These are phyloP conservation scores for Microtus oregoni DNA, from an alignment of 2,113 vertebrate species.

Conservation along the genomic window DNA sequence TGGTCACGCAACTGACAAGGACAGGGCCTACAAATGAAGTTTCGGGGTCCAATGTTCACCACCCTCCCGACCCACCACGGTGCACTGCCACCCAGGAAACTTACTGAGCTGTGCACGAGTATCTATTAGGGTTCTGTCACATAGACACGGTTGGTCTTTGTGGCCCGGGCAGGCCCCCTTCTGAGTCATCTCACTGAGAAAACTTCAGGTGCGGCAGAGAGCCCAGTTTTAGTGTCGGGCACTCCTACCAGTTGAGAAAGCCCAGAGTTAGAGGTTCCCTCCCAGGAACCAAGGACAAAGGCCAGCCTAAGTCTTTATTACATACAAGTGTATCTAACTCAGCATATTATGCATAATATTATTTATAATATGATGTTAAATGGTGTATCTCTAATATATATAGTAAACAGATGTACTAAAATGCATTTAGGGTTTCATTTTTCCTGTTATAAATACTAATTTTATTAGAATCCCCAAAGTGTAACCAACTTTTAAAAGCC, in stretches of 20 bases:
- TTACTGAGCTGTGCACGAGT: not conserved
- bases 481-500: not conserved
- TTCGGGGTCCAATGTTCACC: fast-evolving
- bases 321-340: not conserved
- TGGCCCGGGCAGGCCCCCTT: not conserved
- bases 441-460: not conserved
- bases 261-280: not conserved
- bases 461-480: not conserved
- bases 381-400: not conserved
- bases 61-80: too few relatives aligned
- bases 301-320: not conserved
- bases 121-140: not conserved
- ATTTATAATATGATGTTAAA: not conserved
- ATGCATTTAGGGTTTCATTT: not conserved
- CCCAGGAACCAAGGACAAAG: not conserved
- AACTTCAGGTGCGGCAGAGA: not conserved
- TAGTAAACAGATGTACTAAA: not conserved
- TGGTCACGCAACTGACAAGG: not conserved
- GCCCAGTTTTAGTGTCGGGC: not conserved
- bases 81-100: not conserved
- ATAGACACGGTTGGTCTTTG: not conserved
- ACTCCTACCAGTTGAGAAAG: not conserved
- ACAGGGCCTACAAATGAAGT: not conserved
- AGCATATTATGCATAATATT: not conserved
- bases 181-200: not conserved